A percentile compares a stretch with the other conserved stretches of the same genome.
Evolutionary conservation across 1,140 invertebrate genomes (phyloP).

Genomic region (Eriocheir sinensis): DNA sequence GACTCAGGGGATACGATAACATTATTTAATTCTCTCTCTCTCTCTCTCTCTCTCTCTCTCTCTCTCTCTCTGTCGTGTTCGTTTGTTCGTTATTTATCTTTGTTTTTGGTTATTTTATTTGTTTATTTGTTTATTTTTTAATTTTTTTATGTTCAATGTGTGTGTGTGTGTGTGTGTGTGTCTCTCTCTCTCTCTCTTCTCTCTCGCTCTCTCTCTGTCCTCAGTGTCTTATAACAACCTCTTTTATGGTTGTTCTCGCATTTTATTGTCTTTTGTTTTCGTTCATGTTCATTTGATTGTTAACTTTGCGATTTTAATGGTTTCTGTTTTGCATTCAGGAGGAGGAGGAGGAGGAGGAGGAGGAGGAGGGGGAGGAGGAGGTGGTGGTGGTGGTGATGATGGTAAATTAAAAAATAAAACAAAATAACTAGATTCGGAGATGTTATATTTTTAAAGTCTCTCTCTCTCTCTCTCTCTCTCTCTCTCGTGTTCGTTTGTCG

Average conservation of each 20-base stretch:
- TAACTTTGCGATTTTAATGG: too few species aligned
- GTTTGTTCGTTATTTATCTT: background rate
- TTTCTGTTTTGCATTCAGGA: too few species aligned
- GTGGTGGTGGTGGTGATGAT: too few species aligned
- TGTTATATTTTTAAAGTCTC: too few species aligned
- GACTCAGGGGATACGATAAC: too few species aligned
- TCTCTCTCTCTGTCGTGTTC: slow-evolving; percentile 8
- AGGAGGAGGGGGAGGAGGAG: background rate
- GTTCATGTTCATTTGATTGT: too few species aligned
- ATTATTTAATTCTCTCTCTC: background rate
- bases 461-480: too few species aligned
- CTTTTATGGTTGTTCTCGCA: background rate
- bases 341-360: background rate
- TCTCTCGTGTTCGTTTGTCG: too few species aligned
- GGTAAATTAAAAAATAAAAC: too few species aligned
- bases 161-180: background rate
- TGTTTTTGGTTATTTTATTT: background rate
- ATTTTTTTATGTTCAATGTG: background rate
- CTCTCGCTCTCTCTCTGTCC: background rate
- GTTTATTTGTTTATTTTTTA: background rate
- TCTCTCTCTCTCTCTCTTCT: background rate
- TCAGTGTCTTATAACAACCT: background rate
- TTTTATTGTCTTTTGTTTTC: too few species aligned
- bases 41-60: background rate
- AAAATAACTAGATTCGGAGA: too few species aligned